Evolutionary conservation across 2,113 vertebrate genomes (phyloP).

Genomic region (Sylvilagus bachmani): DNA sequence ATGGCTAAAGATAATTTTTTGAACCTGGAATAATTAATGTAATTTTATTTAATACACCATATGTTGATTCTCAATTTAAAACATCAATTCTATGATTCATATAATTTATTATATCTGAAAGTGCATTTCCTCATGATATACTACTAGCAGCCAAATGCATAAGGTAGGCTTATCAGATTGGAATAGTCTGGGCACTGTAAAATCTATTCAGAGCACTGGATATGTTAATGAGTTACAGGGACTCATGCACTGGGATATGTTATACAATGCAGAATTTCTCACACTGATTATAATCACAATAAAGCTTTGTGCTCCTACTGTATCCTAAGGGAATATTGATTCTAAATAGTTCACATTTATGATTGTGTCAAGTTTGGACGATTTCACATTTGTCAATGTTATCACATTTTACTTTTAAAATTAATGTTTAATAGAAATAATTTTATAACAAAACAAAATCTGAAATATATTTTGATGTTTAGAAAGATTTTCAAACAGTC

Average conservation of each 20-base stretch:
- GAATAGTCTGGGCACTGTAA: neutral
- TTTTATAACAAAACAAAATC: neutral
- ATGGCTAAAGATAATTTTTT: neutral
- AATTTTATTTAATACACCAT: neutral
- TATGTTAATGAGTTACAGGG: neutral
- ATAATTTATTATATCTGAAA: neutral
- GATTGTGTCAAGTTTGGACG: neutral
- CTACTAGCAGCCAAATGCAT: neutral
- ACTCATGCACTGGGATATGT: neutral
- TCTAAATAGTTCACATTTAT: neutral
- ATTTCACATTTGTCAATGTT: neutral
- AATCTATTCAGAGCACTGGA: neutral
- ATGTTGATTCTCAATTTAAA: neutral
- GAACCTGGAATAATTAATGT: neutral
- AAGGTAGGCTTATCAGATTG: neutral
- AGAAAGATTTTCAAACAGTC: neutral
- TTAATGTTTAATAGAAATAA: neutral
- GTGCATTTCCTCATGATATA: neutral
- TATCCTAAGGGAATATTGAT: neutral
- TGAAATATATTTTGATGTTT: neutral
- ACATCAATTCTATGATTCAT: neutral
- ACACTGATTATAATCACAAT: neutral
- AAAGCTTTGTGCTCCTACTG: neutral
- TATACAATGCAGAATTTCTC: neutral
- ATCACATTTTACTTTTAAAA: neutral